Base-by-base conservation (phyloP, 2,888 invertebrate genomes). In the Meandrusa payeni region DNA sequence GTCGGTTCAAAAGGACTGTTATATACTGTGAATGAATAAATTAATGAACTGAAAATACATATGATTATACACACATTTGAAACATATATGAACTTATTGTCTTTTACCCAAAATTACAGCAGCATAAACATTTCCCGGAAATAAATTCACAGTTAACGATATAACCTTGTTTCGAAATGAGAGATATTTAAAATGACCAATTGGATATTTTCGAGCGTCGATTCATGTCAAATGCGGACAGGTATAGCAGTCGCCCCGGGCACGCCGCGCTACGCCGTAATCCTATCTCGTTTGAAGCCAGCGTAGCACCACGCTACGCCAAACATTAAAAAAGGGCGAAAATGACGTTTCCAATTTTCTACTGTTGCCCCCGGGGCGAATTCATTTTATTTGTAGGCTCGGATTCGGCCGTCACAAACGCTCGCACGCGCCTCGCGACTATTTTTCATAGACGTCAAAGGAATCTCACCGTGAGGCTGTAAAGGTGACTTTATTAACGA, bases 281-380 rank as follows among this genome's bases (percentile, higher is more conserved):
- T 81, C 80, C 77, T 74, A 75, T 74, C 76, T 71, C 65, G 66
- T 50, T 52, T 47, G 53, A 38, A 33, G 41, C 36, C 29, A 9
- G 29, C 23, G 31, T 28, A 23, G 61, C 58, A 61, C 56, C 66
- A 61, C 67, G 65, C 68, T 73, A 70, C 77, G 76, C 71, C 83
- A 88, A 85, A 85, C 83, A 83, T 82, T 79, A 83, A 88, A 87
- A 87, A 88, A 86, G 74, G 75, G 77, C 81, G 81, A 88, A 88
- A 89, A 89, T 88, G 88, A 88, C 88, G 83, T 88, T 88, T 88
- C 85, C 81, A 89, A 88, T 89, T 89, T 89, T 89, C 88, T 89
- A 81, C 83, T 73, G 77, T 81, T 74, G 82, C 86, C 76, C 65
- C 68, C 70, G 70, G 75, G 83, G 71, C 71, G 74, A 77, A 81